These are phyloP conservation scores for Gadus macrocephalus DNA, from an alignment of 2,113 vertebrate genomes.

Conservation along the genomic window DNA sequence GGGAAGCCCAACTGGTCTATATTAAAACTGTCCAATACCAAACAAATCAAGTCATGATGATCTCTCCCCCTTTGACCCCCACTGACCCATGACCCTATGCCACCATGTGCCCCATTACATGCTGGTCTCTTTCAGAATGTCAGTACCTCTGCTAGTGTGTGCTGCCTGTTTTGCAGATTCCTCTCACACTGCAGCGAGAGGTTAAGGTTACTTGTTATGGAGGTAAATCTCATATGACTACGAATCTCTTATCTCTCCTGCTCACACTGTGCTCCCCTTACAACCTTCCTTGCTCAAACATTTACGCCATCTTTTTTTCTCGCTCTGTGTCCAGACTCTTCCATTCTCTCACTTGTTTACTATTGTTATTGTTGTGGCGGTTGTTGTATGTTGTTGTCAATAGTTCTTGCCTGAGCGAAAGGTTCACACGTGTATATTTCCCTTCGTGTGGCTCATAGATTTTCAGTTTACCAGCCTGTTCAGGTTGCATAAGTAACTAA, in stretches of 20 bases:
- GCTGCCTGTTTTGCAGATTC: conserved; percentile 80
- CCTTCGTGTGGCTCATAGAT: conserved; percentile 6
- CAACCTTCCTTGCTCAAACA: conserved; percentile 28
- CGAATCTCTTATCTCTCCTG: conserved; percentile 48
- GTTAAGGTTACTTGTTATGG: conserved; percentile 69
- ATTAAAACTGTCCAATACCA: background rate
- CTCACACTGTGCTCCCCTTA: conserved; percentile 35
- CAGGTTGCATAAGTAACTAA: background rate
- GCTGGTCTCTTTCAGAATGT: conserved; percentile 69
- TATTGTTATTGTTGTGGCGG: conserved; percentile 16
- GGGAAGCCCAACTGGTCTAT: background rate
- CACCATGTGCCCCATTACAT: conserved; percentile 43
- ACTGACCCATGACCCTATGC: conserved; percentile 13
- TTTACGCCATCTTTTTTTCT: conserved; percentile 32
- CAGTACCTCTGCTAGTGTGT: conserved; percentile 75
- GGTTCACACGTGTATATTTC: background rate
- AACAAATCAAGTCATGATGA: background rate
- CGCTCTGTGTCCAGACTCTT: conserved; percentile 31
- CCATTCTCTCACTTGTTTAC: conserved; percentile 27
- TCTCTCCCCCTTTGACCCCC: background rate
- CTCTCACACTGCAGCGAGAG: conserved; percentile 74
- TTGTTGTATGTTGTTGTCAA: conserved; percentile 6
- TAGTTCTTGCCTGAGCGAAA: conserved; percentile 15
- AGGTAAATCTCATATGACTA: conserved; percentile 70
- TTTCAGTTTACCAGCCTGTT: background rate